These are phyloP conservation scores for Istiophorus platypterus DNA, from an alignment of 2,113 vertebrate species.

Conservation along the genomic window DNA sequence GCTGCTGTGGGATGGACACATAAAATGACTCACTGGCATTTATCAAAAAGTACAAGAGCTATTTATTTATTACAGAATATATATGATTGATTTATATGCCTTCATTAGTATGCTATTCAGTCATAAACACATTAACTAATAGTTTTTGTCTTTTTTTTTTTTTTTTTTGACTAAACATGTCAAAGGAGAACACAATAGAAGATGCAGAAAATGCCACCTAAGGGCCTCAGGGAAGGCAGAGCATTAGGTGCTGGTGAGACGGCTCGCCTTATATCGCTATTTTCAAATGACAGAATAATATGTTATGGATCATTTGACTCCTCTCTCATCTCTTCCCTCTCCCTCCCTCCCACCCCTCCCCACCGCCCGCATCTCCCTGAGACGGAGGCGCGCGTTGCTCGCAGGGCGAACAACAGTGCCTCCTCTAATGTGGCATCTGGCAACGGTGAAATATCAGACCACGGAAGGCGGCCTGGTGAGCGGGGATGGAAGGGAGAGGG, in stretches of 20 bases:
- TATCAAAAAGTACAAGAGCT: not conserved
- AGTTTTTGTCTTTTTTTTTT: slow-evolving; percentile 19
- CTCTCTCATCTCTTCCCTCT: slow-evolving; percentile 49
- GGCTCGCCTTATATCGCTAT: slow-evolving; percentile 80
- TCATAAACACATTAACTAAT: slow-evolving; percentile 41
- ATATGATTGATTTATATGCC: not conserved
- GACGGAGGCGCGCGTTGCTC: slow-evolving; percentile 85
- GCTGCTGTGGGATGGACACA: not conserved
- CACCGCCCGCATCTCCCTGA: slow-evolving; percentile 61
- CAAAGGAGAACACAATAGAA: slow-evolving; percentile 7
- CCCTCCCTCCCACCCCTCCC: not conserved
- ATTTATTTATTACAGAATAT: not conserved
- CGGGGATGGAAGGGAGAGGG: slow-evolving; percentile 80
- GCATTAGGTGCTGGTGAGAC: slow-evolving; percentile 80
- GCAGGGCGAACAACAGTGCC: slow-evolving; percentile 77
- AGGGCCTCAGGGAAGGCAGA: slow-evolving; percentile 82
- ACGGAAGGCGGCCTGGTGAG: slow-evolving; percentile 70
- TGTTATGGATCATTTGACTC: slow-evolving; percentile 93
- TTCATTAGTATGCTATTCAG: slow-evolving; percentile 25
- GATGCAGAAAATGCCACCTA: slow-evolving; percentile 85
- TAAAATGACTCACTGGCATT: not conserved
- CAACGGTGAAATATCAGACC: slow-evolving; percentile 88
- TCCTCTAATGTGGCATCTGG: slow-evolving; percentile 86
- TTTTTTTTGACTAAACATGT: slow-evolving; percentile 37
- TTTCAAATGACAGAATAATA: slow-evolving; percentile 93